A percentile compares a stretch with the other conserved stretches of the same genome.
Conservation (phyloP, 2,797 vertebrate genomes). For the Gallinago stenura region DNA sequence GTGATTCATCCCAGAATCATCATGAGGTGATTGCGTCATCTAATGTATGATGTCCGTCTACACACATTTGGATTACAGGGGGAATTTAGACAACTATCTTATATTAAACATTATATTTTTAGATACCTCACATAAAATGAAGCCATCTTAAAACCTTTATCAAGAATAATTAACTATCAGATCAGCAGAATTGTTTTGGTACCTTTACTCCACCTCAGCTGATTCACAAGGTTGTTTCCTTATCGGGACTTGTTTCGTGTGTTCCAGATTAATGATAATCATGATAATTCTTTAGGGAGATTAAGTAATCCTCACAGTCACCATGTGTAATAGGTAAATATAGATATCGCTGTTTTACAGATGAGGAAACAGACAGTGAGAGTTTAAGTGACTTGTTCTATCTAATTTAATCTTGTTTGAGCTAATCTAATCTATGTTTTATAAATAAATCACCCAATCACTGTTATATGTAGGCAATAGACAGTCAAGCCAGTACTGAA, state of each 20-base stretch:
- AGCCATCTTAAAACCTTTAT: not conserved
- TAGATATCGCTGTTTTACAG: constrained; percentile 39
- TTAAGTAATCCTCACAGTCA: constrained; percentile 66
- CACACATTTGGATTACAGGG: not conserved
- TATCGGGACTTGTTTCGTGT: constrained; percentile 48
- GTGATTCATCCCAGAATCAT: not conserved
- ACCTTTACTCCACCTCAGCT: constrained; percentile 21
- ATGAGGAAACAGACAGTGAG: constrained; percentile 57
- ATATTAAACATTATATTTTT: not conserved
- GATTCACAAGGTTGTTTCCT: constrained; percentile 46
- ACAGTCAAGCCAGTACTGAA: not conserved
- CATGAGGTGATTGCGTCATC: not conserved
- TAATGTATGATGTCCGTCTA: not conserved
- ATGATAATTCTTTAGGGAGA: constrained; percentile 66
- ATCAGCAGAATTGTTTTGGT: constrained; percentile 39
- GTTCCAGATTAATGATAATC: constrained; percentile 64
- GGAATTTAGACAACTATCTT: not conserved
- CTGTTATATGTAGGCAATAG: constrained; percentile 39
- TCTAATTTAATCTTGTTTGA: constrained; percentile 69
- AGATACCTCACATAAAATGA: not conserved
- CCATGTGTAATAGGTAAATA: constrained; percentile 42
- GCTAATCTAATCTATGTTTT: constrained; percentile 71
- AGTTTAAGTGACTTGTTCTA: constrained; percentile 64
- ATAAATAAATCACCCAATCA: constrained; percentile 65
- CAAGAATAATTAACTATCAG: not conserved